phyloP scores from a whole-genome alignment of 2,888 invertebrate genomes.

The Hofmannophila pseudospretella region DNA sequence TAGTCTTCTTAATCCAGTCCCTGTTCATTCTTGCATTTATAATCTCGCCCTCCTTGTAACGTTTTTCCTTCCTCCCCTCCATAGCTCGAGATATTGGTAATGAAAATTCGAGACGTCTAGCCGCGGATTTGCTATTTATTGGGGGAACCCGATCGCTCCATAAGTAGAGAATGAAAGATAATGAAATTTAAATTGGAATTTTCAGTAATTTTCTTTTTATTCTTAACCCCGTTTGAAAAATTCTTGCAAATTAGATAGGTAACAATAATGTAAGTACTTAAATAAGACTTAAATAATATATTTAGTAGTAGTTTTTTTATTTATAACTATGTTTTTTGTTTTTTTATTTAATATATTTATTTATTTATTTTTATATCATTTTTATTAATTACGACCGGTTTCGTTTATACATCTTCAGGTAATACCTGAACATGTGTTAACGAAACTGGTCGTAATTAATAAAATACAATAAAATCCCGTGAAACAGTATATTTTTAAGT shows the following conservation, averaged over 20 bases:
- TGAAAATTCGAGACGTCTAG: constrained; percentile 54
- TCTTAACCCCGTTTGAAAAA: not conserved
- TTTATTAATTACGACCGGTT: too few relatives aligned
- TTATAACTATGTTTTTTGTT: too few relatives aligned
- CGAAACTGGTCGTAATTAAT: too few relatives aligned
- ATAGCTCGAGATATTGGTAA: constrained; percentile 31
- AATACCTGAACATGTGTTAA: too few relatives aligned
- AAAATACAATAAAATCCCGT: too few relatives aligned
- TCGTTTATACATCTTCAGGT: too few relatives aligned
- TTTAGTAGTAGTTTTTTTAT: too few relatives aligned
- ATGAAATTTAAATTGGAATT: constrained; percentile 10
- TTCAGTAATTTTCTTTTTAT: constrained; percentile 4
- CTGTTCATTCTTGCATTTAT: constrained; percentile 40
- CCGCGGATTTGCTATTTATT: constrained; percentile 42
- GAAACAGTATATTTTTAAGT: too few relatives aligned
- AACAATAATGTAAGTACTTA: too few relatives aligned
- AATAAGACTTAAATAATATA: too few relatives aligned
- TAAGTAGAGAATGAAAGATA: constrained; percentile 3
- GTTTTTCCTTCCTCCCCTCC: constrained; percentile 27
- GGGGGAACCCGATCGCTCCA: constrained; percentile 29
- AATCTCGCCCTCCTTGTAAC: constrained; percentile 31
- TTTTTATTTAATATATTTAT: too few relatives aligned
- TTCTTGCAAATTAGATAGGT: not conserved
- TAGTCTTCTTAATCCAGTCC: constrained; percentile 12
- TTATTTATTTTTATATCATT: too few relatives aligned